Percentiles rank a stretch among this genome's conserved stretches.
Evolutionary conservation across 2,113 vertebrate genomes (phyloP).

Genomic region (Toxostoma redivivum): DNA sequence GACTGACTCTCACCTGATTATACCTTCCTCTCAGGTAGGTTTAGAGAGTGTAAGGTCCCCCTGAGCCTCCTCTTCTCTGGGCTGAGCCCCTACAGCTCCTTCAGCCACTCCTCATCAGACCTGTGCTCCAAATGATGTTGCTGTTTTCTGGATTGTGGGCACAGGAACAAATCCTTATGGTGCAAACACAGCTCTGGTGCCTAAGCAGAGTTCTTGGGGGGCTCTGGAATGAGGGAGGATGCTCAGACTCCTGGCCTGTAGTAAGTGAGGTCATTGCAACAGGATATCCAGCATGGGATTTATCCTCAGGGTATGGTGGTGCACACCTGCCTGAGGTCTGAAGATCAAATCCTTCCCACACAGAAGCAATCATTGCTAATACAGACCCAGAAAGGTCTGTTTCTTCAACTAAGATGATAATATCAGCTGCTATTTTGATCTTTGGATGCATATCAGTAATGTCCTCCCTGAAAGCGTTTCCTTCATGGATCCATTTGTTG

Average conservation of each 20-base stretch:
- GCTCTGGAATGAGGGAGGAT: background rate
- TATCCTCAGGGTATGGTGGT: background rate
- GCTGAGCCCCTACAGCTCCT: background rate
- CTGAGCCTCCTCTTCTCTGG: background rate
- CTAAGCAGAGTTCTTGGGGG: background rate
- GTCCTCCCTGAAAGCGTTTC: background rate
- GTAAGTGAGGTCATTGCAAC: background rate
- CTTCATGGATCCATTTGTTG: background rate
- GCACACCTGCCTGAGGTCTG: background rate
- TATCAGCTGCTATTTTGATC: background rate
- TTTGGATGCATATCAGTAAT: background rate
- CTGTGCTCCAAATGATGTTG: background rate
- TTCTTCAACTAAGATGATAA: background rate
- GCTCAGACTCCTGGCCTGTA: background rate
- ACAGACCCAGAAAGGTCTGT: background rate
- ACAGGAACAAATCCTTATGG: background rate
- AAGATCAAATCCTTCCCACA: background rate
- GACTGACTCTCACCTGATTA: background rate
- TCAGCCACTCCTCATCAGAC: background rate
- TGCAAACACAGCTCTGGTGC: background rate
- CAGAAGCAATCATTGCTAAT: background rate
- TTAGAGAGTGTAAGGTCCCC: background rate
- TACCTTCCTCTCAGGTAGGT: background rate
- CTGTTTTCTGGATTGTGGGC: background rate
- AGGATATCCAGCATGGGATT: background rate